Percentiles rank a stretch among this genome's conserved stretches.
These are phyloP conservation scores for Poecile atricapillus DNA, from an alignment of 2,113 vertebrate species.

Conservation along the genomic window DNA sequence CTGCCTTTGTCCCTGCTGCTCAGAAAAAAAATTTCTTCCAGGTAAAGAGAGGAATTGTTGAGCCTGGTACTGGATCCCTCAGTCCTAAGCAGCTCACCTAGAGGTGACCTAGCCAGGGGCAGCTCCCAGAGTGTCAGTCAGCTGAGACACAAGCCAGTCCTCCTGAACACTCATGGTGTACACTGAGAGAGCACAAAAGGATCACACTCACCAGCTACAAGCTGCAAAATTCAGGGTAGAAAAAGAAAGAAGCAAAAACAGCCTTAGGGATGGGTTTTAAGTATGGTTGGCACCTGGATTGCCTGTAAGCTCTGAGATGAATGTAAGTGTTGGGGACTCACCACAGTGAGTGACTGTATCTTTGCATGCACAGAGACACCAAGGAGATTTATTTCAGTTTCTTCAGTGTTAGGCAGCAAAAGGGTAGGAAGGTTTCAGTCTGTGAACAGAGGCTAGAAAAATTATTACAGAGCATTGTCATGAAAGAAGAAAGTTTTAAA, in stretches of 20 bases:
- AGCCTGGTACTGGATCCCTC: neutral
- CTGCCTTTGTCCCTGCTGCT: neutral
- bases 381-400: constrained; percentile 5
- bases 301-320: neutral
- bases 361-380: neutral
- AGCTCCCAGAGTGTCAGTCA: neutral
- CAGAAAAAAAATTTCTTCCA: neutral
- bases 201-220: neutral
- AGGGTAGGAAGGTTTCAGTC: neutral
- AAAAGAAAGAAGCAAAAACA: neutral
- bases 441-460: neutral
- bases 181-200: neutral
- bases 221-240: neutral
- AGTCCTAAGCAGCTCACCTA: neutral
- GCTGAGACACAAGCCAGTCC: neutral
- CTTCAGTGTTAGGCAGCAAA: neutral
- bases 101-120: neutral
- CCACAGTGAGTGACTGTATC: neutral
- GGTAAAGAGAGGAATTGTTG: neutral
- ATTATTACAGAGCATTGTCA: neutral
- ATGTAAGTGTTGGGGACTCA: neutral
- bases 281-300: neutral
- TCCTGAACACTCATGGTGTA: rapidly evolving
- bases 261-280: neutral
- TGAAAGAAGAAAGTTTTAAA: constrained; percentile 11